Evolutionary conservation across 2,113 vertebrate species (phyloP), one percentile per base, ranked within the genome.

Genomic region (Eudyptes chrysolophus): DNA sequence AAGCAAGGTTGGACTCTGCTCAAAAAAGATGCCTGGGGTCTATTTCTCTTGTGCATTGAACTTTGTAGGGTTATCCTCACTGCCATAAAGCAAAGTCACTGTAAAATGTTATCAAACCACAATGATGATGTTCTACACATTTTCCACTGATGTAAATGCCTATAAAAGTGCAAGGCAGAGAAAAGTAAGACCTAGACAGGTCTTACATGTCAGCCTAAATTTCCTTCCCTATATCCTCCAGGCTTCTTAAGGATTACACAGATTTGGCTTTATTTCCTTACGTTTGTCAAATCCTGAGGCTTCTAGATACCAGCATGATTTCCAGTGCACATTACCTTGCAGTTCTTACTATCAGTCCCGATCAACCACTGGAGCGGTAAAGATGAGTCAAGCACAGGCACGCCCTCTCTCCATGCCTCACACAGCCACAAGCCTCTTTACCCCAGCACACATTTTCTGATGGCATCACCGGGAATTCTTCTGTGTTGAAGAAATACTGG

Each of bases 341-440:
- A 64, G 65, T 25, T 71, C 61, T 36, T 58, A 18, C 29, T 42
- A 3, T 26, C 5, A 0, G n/a, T 36, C 14, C 21, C 0, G 3
- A 38, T 61, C 69, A 87, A 48, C 30, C 51, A 21, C 48, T 38
- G 48, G n/a, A 68, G 80, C 44, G 51, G 71, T 16, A 49, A 18
- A 25, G 78, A n/a, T 13, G 26, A 70, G 69, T 60, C 62, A 58
- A 11, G 61, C 40, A 22, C 68, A 48, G 62, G 52, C 58, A 72
- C 7, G 2, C 16, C 54, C 54, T 62, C 42, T 46, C 40, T 32
- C n/a, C 76, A 21, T 4, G 51, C 32, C 60, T 84, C 34, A 24
- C 12, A 8, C 36, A 51, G 29, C 40, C 89, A 72, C 34, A 21
- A 27, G 60, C 30, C 52, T 76, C 64, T 70, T 54, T 7, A 36